A percentile compares a stretch with the other conserved stretches of the same genome.
Evolutionary conservation across 1,140 invertebrate species (phyloP).

Genomic region (Cheumatopsyche charites): DNA sequence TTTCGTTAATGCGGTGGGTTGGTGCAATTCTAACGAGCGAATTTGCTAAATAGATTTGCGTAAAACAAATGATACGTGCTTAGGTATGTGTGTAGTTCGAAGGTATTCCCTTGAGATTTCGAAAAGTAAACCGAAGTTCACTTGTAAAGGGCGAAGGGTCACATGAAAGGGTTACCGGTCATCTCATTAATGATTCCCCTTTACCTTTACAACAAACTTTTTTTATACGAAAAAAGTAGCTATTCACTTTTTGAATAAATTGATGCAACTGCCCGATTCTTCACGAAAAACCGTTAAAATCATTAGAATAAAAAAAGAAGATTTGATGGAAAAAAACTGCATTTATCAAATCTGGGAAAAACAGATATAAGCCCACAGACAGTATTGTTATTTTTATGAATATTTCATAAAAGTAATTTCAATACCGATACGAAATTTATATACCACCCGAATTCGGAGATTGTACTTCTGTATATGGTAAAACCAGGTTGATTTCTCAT

Average conservation of each 20-base stretch:
- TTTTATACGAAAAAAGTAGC: not conserved
- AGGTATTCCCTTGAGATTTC: too few relatives aligned
- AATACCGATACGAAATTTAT: conserved; percentile 5
- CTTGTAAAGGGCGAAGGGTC: not conserved
- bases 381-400: too few relatives aligned
- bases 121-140: too few relatives aligned
- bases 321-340: too few relatives aligned
- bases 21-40: too few relatives aligned
- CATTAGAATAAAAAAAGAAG: conserved; percentile 6
- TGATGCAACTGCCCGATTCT: conserved; percentile 1
- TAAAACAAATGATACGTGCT: too few relatives aligned
- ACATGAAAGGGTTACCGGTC: conserved; percentile 30
- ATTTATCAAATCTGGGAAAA: too few relatives aligned
- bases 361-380: too few relatives aligned
- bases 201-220: not conserved
- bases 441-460: conserved; percentile 7
- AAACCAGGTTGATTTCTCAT: conserved; percentile 31
- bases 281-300: conserved; percentile 15
- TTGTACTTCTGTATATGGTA: conserved; percentile 21
- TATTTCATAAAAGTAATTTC: too few relatives aligned
- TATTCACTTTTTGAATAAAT: not conserved
- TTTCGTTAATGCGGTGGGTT: too few relatives aligned
- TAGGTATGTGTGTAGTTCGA: too few relatives aligned
- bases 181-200: conserved; percentile 31
- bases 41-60: too few relatives aligned